Evolutionary conservation across 2,888 invertebrate genomes (phyloP).

Genomic region (Disparrhopalites patrizii): DNA sequence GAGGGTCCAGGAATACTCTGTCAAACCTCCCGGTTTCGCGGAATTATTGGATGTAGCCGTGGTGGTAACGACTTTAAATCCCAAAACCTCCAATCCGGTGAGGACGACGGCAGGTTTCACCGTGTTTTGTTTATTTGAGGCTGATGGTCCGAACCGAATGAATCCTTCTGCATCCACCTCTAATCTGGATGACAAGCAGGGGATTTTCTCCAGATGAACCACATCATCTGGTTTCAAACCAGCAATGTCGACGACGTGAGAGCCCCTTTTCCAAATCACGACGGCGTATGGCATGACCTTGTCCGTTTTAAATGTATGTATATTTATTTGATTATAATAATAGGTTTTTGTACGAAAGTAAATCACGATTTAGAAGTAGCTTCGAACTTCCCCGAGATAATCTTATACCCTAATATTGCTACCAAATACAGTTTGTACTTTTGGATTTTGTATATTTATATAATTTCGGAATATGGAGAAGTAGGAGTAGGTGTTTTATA

Average conservation of each 20-base stretch:
- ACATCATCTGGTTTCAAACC: constrained; percentile 47
- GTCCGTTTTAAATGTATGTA: neutral
- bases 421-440: no score
- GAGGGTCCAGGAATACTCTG: constrained; percentile 93
- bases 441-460: no score
- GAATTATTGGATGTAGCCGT: constrained; percentile 53
- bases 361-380: no score
- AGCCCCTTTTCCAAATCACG: constrained; percentile 46
- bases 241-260: constrained; percentile 43
- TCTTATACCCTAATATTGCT: no score
- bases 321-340: no score
- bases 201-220: constrained; percentile 45
- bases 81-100: constrained; percentile 80
- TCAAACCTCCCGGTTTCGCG: constrained; percentile 54
- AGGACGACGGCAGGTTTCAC: constrained; percentile 61
- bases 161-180: constrained; percentile 47
- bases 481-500: no score
- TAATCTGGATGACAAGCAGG: constrained; percentile 41
- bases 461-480: no score
- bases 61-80: constrained; percentile 82
- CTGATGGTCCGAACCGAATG: constrained; percentile 41
- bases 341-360: no score
- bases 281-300: constrained; percentile 47
- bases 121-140: constrained; percentile 29
- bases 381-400: no score